These are phyloP conservation scores for Morpho achilles DNA, from an alignment of 2,888 invertebrate species.

Conservation along the genomic window DNA sequence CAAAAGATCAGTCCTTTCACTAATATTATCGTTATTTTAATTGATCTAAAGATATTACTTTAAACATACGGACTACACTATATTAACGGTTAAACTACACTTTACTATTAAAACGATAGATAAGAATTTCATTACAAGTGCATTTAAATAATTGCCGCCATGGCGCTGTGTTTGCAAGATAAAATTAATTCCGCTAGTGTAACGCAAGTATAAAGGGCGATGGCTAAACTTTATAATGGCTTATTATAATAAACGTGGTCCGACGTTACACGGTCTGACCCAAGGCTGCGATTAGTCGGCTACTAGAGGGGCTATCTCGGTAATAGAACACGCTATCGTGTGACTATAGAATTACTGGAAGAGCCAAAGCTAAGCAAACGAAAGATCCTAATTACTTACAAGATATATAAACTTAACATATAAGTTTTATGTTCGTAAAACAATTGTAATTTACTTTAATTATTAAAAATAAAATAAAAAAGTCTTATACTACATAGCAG, in stretches of 20 bases:
- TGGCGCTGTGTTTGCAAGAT: conserved; percentile 30
- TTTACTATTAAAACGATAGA: too few species aligned
- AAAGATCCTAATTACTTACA: too few species aligned
- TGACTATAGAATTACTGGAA: conserved; percentile 6
- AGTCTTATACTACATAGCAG: too few species aligned
- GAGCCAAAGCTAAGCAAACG: not conserved
- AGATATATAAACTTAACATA: too few species aligned
- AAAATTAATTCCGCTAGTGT: conserved; percentile 50
- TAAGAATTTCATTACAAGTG: not conserved
- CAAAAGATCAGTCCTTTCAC: too few species aligned
- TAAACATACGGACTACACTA: too few species aligned
- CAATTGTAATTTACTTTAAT: too few species aligned
- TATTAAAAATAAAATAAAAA: too few species aligned
- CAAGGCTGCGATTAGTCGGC: conserved; percentile 66
- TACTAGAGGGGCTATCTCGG: conserved; percentile 20
- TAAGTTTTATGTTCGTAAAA: too few species aligned
- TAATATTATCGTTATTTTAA: too few species aligned
- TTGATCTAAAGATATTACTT: too few species aligned
- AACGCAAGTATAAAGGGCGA: conserved; percentile 50
- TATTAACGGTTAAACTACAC: too few species aligned
- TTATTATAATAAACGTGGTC: conserved; percentile 76
- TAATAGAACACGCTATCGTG: conserved; percentile 8
- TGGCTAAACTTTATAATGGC: conserved; percentile 64
- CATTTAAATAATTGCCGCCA: conserved; percentile 23
- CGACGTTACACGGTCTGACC: conserved; percentile 71